Percentiles rank a stretch among this genome's conserved stretches.
These are phyloP conservation scores for Scophthalmus maximus DNA, from an alignment of 2,113 vertebrate genomes.

Conservation along the genomic window DNA sequence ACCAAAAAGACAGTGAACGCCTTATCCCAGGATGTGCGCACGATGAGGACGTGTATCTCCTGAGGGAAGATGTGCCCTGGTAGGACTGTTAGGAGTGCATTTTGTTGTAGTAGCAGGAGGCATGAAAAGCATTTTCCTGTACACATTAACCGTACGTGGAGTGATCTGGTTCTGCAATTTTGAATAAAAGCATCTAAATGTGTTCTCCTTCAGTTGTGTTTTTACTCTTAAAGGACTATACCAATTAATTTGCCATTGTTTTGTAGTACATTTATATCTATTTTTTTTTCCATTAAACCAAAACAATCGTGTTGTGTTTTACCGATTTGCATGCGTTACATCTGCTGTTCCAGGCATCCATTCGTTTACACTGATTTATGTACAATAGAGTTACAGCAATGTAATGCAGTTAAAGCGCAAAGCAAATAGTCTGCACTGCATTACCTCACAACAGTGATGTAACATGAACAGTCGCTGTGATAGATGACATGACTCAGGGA, in stretches of 20 bases:
- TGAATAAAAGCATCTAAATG: too few species aligned
- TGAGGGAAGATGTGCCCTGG: constrained; percentile 13
- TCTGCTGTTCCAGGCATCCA: too few species aligned
- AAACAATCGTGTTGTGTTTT: too few species aligned
- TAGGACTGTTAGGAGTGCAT: constrained; percentile 15
- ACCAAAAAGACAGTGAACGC: constrained; percentile 10
- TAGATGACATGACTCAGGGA: not conserved
- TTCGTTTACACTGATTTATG: too few species aligned
- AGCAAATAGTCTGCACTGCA: not conserved
- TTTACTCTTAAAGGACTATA: not conserved
- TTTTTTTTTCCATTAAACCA: too few species aligned
- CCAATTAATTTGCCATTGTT: too few species aligned
- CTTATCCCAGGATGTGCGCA: constrained; percentile 31
- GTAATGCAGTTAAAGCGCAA: too few species aligned
- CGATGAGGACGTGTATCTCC: constrained; percentile 31
- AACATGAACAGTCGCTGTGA: not conserved
- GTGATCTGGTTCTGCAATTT: not conserved
- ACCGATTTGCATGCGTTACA: too few species aligned
- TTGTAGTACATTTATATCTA: too few species aligned
- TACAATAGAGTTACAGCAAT: not conserved
- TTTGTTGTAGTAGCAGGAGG: constrained; percentile 11
- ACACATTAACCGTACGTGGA: not conserved
- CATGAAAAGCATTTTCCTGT: constrained; percentile 10
- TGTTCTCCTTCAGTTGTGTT: not conserved
- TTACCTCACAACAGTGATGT: not conserved